Evolutionary conservation across 2,888 invertebrate species (phyloP).

Genomic region (Tipula vernalis): DNA sequence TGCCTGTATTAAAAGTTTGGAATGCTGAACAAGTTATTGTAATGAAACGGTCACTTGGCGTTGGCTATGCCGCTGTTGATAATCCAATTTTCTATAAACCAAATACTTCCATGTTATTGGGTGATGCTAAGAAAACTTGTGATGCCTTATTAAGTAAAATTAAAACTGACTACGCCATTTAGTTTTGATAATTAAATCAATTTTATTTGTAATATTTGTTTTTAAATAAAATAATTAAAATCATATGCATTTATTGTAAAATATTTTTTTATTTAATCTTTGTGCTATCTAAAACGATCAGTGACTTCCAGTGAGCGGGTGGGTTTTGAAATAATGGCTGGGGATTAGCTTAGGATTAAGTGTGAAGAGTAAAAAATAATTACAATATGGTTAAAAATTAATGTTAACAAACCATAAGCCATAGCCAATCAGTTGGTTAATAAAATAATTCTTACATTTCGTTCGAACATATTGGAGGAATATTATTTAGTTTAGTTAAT

Average conservation of each 20-base stretch:
- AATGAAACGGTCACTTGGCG: constrained; percentile 81
- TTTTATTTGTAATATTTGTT: neutral
- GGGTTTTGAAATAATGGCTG: no score
- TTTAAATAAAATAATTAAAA: neutral
- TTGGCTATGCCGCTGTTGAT: constrained; percentile 84
- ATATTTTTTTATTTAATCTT: neutral
- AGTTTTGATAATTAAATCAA: neutral
- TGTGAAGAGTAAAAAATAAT: no score
- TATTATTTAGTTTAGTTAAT: neutral
- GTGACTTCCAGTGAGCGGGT: no score
- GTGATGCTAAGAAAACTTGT: constrained; percentile 85
- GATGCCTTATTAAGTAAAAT: constrained; percentile 64
- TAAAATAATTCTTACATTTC: neutral
- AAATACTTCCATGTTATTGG: constrained; percentile 76
- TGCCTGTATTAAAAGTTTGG: constrained; percentile 87
- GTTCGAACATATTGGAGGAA: neutral
- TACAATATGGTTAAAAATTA: no score
- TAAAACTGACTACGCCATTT: constrained; percentile 24
- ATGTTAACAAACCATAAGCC: no score
- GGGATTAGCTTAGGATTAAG: no score
- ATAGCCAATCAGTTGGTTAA: no score
- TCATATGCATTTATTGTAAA: neutral
- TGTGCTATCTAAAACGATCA: no score
- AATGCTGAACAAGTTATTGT: constrained; percentile 73
- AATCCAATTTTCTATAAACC: constrained; percentile 86